These are phyloP conservation scores for Acrocyrtus sp. DNA, from an alignment of 2,888 invertebrate genomes.

Conservation along the genomic window DNA sequence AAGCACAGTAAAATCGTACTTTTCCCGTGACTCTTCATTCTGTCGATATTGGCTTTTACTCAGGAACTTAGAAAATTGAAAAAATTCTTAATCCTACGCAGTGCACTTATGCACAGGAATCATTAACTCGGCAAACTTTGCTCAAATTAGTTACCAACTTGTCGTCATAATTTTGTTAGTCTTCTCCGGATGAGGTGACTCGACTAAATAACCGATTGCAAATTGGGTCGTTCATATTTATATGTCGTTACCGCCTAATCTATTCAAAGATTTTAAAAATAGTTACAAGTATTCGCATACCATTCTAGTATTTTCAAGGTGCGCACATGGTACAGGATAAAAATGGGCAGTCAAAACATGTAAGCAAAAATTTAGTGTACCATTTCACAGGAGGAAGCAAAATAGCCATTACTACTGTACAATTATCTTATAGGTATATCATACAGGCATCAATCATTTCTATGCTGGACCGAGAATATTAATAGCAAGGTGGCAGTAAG, in stretches of 20 bases:
- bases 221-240: constrained; percentile 42
- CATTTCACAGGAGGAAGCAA: constrained; percentile 38
- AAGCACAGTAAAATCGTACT: neutral
- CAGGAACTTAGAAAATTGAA: neutral
- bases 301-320: too few relatives aligned
- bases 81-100: too few relatives aligned
- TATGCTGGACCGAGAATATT: too few relatives aligned
- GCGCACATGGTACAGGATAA: too few relatives aligned
- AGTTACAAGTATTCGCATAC: neutral
- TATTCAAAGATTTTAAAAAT: constrained; percentile 3
- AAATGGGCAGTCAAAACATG: neutral
- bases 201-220: constrained; percentile 21
- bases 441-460: too few relatives aligned
- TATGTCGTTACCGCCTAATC: constrained; percentile 14
- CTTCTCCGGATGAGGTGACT: constrained; percentile 1
- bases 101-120: too few relatives aligned
- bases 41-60: neutral
- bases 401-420: constrained; percentile 5
- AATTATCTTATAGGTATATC: too few relatives aligned
- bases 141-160: too few relatives aligned
- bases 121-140: neutral
- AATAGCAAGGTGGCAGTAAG: too few relatives aligned
- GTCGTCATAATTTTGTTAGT: neutral
- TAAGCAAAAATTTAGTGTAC: constrained; percentile 10
- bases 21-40: constrained; percentile 17